These are phyloP conservation scores for Xanthia togata DNA, from an alignment of 2,888 invertebrate genomes.

Conservation along the genomic window DNA sequence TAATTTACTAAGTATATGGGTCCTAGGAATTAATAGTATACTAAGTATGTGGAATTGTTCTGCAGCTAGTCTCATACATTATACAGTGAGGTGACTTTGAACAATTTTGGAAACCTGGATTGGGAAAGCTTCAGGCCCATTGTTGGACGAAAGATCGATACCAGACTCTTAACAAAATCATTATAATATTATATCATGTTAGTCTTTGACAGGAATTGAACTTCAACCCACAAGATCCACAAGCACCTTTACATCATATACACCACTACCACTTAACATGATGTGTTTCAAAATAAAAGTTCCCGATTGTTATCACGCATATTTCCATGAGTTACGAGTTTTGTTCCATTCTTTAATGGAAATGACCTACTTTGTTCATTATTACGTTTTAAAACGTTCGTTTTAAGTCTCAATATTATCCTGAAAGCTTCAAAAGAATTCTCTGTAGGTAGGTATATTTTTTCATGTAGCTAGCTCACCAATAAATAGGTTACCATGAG, in stretches of 20 bases:
- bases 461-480: not conserved
- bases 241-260: not conserved
- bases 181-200: too few species aligned
- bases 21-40: not conserved
- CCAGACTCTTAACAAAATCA: too few species aligned
- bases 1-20: not conserved
- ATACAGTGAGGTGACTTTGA: not conserved
- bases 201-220: not conserved
- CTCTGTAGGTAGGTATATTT: not conserved
- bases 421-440: not conserved
- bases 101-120: not conserved
- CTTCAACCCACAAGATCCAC: not conserved
- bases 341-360: slow-evolving; percentile 35
- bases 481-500: not conserved
- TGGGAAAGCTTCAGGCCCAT: not conserved
- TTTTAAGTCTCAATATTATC: not conserved
- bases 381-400: slow-evolving; percentile 21
- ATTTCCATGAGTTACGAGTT: slow-evolving; percentile 29
- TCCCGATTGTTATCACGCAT: slow-evolving; percentile 36
- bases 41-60: not conserved
- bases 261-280: not conserved
- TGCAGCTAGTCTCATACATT: not conserved
- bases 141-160: too few species aligned
- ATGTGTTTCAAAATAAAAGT: slow-evolving; percentile 33
- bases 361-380: slow-evolving; percentile 38